Percentiles rank a stretch among this genome's conserved stretches.
Evolutionary conservation across 1,140 invertebrate species (phyloP).

Genomic region (Apis cerana): DNA sequence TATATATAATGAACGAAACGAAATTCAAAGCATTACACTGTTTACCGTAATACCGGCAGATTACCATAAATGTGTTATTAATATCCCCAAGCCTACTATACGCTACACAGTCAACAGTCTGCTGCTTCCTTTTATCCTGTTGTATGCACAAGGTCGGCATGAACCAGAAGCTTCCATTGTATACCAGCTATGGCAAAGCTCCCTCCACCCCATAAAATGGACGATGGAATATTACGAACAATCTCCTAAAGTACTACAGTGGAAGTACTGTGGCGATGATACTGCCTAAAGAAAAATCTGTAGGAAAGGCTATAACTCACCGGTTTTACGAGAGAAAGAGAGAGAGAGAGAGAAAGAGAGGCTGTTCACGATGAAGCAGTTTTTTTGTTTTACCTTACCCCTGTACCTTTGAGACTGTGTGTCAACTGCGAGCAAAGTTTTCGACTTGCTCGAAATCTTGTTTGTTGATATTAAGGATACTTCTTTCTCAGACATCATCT

Average conservation of each 20-base stretch:
- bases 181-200: conserved; percentile 55
- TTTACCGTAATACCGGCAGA: conserved; percentile 69
- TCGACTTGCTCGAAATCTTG: not conserved
- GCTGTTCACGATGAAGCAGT: conserved; percentile 18
- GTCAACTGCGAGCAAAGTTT: not conserved
- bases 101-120: conserved; percentile 59
- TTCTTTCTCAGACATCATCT: not conserved
- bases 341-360: not conserved
- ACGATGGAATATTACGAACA: conserved; percentile 64
- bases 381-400: conserved; percentile 1
- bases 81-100: conserved; percentile 64
- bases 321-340: conserved; percentile 31
- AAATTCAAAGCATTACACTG: conserved; percentile 58
- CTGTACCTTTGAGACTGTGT: not conserved
- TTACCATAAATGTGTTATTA: conserved; percentile 74
- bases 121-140: conserved; percentile 56
- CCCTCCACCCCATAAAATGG: conserved; percentile 56
- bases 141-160: conserved; percentile 67
- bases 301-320: conserved; percentile 47
- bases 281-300: conserved; percentile 60
- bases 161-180: conserved; percentile 63
- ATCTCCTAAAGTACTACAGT: conserved; percentile 57
- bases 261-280: conserved; percentile 49
- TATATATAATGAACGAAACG: conserved; percentile 4
- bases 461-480: not conserved